Evolutionary conservation across 2,797 vertebrate genomes (phyloP), one percentile per base, ranked within the genome.

Genomic region (Phoxinus dragarum): DNA sequence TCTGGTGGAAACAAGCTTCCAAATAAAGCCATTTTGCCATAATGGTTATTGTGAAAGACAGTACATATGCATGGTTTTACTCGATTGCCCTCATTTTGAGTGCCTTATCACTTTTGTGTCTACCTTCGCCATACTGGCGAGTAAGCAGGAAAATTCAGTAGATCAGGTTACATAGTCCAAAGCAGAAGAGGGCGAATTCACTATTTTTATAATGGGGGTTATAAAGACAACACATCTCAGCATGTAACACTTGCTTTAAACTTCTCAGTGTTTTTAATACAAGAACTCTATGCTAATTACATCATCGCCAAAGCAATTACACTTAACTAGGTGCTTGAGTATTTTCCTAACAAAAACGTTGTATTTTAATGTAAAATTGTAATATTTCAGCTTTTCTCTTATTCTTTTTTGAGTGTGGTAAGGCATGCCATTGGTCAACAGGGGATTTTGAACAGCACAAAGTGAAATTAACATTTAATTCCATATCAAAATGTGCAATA

Each of bases 401-500:
- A 17, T 69, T 36, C 9, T 4, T 47, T 49, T 38, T 19, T 12
- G 68, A 54, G 73, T 56, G 74, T 49, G 34, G 54, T 61, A 21
- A 82, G 10, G 34, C 27, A 42, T 36, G 64, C 5, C 64, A 56
- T 42, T 23, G 4, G 49, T 84, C 40, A 71, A 47, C 49, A 61
- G 38, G 54, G 21, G 73, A 54, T 40, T 64, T 38, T 76, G n/a
- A 49, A 75, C 12, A 52, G 47, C 23, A 67, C 64, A 71, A 69
- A 44, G 36, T 78, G 38, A 84, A 84, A 66, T 71, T 23, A 77
- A 23, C 75, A 38, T 59, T 78, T 36, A 59, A 84, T 84, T 84
- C 66, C 74, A 47, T 36, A 78, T 36, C 83, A 78, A n/a, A 84
- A 69, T 74, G 66, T 84, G 83, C 83, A 84, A 78, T 84, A 84